These are phyloP conservation scores for Panurus biarmicus DNA, from an alignment of 2,113 vertebrate genomes.

Conservation along the genomic window DNA sequence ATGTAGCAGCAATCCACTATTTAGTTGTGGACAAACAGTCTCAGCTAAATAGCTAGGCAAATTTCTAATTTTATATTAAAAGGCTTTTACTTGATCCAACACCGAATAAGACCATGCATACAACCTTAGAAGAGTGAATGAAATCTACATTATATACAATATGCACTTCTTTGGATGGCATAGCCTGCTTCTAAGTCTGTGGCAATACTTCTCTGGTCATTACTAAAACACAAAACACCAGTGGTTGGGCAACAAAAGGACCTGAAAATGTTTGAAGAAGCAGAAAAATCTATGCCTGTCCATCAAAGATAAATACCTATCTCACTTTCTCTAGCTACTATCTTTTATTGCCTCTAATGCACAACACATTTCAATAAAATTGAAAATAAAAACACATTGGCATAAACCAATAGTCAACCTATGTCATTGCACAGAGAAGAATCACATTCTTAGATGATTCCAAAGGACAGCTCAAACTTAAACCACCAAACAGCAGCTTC, in stretches of 20 bases:
- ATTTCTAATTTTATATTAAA: not conserved
- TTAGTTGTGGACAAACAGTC: not conserved
- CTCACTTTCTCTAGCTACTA: not conserved
- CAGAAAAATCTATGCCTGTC: not conserved
- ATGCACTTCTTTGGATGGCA: not conserved
- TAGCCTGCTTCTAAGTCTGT: not conserved
- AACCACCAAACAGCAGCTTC: not conserved
- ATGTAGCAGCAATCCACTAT: not conserved
- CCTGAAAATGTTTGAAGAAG: not conserved
- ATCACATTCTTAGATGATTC: not conserved
- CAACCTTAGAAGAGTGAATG: not conserved
- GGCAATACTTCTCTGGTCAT: not conserved
- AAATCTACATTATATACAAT: not conserved
- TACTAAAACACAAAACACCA: not conserved
- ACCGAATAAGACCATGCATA: not conserved
- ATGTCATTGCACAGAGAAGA: not conserved
- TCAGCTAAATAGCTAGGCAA: not conserved
- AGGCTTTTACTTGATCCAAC: not conserved
- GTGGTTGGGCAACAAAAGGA: not conserved
- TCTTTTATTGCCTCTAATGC: not conserved
- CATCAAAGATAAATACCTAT: not conserved
- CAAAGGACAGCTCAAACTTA: not conserved
- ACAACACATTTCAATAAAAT: not conserved
- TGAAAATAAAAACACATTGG: not conserved
- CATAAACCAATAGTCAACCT: not conserved